These are phyloP conservation scores for Corella eumyota DNA, from an alignment of 23 tunicate species.

Conservation along the genomic window DNA sequence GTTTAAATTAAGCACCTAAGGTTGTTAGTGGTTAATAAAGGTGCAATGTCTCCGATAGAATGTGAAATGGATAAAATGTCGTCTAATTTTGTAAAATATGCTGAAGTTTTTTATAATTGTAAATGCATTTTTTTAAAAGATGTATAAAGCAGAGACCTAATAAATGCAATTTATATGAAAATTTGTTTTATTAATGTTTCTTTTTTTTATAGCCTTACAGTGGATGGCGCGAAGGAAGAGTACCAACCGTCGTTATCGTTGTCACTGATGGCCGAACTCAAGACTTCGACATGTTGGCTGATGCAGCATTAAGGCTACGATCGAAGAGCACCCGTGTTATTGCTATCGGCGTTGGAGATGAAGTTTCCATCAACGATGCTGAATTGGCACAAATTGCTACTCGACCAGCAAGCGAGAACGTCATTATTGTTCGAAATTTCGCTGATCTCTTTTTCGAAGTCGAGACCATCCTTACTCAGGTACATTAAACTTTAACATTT, in stretches of 20 bases:
- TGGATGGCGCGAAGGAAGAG: conserved; percentile 62
- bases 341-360: conserved; percentile 71
- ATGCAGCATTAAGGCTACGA: background rate
- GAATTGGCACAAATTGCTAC: conserved; percentile 60
- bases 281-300: conserved; percentile 17
- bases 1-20: background rate
- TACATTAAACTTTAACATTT: conserved; percentile 2
- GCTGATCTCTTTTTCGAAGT: conserved; percentile 15
- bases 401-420: conserved; percentile 37
- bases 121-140: too few species aligned
- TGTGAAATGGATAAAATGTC: background rate
- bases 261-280: conserved; percentile 52
- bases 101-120: background rate
- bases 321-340: conserved; percentile 68
- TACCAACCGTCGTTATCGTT: conserved; percentile 51
- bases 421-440: conserved; percentile 29
- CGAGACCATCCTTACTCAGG: conserved; percentile 14
- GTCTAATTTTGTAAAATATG: background rate
- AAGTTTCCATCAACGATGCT: conserved; percentile 9
- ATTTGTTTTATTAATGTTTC: too few species aligned
- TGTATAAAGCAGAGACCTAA: too few species aligned
- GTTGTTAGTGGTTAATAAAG: background rate
- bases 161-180: too few species aligned
- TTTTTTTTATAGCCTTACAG: too few species aligned
- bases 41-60: too few species aligned